phyloP scores from a whole-genome alignment of 2,113 vertebrate genomes.

The Lanius ludovicianus region DNA sequence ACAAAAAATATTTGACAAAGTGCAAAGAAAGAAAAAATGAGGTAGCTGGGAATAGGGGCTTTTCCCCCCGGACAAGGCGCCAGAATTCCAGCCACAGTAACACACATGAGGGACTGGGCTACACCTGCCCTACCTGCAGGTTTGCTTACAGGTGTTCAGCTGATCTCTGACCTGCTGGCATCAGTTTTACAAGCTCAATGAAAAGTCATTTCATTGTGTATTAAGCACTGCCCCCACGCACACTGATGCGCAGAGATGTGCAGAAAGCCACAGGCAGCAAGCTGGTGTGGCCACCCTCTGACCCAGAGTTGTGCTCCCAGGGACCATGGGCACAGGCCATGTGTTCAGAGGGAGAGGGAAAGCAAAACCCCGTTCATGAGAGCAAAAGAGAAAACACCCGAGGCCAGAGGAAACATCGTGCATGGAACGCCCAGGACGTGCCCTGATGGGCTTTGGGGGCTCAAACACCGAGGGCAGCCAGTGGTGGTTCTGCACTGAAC shows the following conservation, averaged over 20 bases:
- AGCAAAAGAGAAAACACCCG: background rate
- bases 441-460: background rate
- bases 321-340: rapidly evolving
- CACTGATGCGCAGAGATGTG: background rate
- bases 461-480: background rate
- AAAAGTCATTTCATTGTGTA: background rate
- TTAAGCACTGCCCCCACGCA: background rate
- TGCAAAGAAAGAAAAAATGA: slow-evolving; percentile 19
- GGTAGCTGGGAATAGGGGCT: slow-evolving; percentile 59
- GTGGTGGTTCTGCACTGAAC: background rate
- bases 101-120: background rate
- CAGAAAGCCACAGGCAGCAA: background rate
- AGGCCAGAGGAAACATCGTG: background rate
- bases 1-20: background rate
- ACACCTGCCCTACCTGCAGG: background rate
- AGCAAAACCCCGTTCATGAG: background rate
- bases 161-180: background rate
- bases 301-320: background rate
- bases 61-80: background rate
- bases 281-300: background rate
- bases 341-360: background rate
- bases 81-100: background rate
- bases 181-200: background rate
- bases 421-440: rapidly evolving
- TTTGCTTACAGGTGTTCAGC: background rate